These are phyloP conservation scores for Heterotilapia buettikoferi DNA, from an alignment of 2,113 vertebrate species.

Conservation along the genomic window DNA sequence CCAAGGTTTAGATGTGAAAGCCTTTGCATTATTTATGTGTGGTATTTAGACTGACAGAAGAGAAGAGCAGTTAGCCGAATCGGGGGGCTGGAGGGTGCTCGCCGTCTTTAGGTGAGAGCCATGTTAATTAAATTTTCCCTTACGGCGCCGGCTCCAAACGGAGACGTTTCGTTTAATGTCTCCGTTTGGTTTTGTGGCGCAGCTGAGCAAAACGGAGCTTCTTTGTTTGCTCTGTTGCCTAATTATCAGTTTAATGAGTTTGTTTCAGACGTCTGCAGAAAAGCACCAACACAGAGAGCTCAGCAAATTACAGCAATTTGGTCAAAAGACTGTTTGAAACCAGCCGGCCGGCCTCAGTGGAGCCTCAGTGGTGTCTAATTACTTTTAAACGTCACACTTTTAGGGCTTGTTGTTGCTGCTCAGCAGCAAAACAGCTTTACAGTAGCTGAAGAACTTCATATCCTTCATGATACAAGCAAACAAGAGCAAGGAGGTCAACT, in stretches of 20 bases:
- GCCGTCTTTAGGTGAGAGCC: not conserved
- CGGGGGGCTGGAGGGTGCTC: not conserved
- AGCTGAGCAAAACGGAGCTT: not conserved
- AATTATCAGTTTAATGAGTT: slow-evolving; percentile 20
- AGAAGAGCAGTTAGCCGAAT: not conserved
- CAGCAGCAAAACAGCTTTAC: not conserved
- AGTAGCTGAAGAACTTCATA: not conserved
- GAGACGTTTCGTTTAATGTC: not conserved
- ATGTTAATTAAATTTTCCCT: slow-evolving; percentile 24
- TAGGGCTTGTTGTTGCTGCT: not conserved
- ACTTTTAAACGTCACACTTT: not conserved
- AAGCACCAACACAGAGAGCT: not conserved
- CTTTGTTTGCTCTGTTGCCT: not conserved
- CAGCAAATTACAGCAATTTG: not conserved
- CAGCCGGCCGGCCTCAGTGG: not conserved
- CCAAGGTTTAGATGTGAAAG: slow-evolving; percentile 19
- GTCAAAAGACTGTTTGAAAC: not conserved
- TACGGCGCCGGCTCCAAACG: not conserved
- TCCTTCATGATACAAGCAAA: not conserved
- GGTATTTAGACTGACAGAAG: slow-evolving; percentile 45
- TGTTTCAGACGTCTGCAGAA: not conserved
- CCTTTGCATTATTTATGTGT: slow-evolving; percentile 57
- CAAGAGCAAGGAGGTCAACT: not conserved
- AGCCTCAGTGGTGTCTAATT: not conserved
- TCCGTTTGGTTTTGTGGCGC: not conserved